Evolutionary conservation across 2,797 vertebrate species (phyloP).

Genomic region (Vespertilio murinus): DNA sequence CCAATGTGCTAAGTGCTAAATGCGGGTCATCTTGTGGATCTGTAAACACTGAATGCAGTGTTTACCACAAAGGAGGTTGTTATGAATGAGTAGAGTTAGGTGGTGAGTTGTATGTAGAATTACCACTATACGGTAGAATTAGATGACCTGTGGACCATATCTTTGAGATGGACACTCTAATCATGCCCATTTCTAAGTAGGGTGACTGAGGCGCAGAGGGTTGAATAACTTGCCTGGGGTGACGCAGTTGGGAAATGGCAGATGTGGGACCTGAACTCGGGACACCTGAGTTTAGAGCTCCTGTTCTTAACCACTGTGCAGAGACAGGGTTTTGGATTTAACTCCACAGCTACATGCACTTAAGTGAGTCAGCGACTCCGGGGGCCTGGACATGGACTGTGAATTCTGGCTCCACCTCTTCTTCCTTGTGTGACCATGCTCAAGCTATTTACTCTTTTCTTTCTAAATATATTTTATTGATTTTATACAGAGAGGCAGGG

Average conservation of each 20-base stretch:
- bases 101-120: neutral
- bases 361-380: neutral
- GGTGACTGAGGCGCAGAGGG: neutral
- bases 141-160: neutral
- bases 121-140: neutral
- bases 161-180: neutral
- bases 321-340: neutral
- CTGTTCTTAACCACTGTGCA: neutral
- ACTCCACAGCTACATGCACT: neutral
- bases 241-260: neutral
- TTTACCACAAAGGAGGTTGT: neutral
- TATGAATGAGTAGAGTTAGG: neutral
- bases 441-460: neutral
- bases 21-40: neutral
- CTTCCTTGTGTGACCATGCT: neutral
- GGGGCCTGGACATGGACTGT: neutral
- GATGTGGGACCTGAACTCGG: neutral
- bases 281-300: neutral
- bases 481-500: too few species aligned
- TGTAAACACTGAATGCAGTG: neutral
- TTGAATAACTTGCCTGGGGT: neutral
- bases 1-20: neutral
- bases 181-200: neutral
- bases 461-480: too few species aligned
- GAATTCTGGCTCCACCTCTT: conserved; percentile 14